Percentiles rank a stretch among this genome's conserved stretches.
These are phyloP conservation scores for Prenolepis imparis DNA, from an alignment of 2,888 invertebrate genomes.

Conservation along the genomic window DNA sequence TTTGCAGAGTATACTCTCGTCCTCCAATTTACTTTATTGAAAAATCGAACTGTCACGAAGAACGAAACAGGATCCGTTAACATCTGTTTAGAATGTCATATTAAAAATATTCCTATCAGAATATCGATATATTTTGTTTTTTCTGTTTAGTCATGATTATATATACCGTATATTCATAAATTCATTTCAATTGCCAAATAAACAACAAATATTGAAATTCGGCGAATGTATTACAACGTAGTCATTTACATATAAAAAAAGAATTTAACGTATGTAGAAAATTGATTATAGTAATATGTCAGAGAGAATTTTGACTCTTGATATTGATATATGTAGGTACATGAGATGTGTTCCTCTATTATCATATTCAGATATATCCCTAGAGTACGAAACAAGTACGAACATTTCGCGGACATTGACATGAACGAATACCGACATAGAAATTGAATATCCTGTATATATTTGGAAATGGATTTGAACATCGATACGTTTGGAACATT, in stretches of 20 bases:
- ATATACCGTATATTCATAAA: neutral
- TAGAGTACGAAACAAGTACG: neutral
- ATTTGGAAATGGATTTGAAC: slow-evolving; percentile 23
- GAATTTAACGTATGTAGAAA: neutral
- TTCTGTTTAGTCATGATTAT: neutral
- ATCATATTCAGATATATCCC: slow-evolving; percentile 2
- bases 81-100: neutral
- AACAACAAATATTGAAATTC: neutral
- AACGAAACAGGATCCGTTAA: neutral
- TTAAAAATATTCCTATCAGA: neutral
- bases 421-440: neutral
- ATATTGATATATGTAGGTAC: neutral
- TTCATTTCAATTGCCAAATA: neutral
- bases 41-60: neutral
- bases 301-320: slow-evolving; percentile 15
- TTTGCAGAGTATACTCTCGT: slow-evolving; percentile 9
- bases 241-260: neutral
- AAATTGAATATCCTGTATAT: neutral
- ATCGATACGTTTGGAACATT: neutral
- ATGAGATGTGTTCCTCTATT: neutral
- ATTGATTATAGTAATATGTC: neutral
- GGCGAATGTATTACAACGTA: neutral
- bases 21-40: neutral
- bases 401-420: neutral
- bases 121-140: neutral